phyloP scores from a whole-genome alignment of 2,797 vertebrate genomes.

The Arctocebus calabarensis region DNA sequence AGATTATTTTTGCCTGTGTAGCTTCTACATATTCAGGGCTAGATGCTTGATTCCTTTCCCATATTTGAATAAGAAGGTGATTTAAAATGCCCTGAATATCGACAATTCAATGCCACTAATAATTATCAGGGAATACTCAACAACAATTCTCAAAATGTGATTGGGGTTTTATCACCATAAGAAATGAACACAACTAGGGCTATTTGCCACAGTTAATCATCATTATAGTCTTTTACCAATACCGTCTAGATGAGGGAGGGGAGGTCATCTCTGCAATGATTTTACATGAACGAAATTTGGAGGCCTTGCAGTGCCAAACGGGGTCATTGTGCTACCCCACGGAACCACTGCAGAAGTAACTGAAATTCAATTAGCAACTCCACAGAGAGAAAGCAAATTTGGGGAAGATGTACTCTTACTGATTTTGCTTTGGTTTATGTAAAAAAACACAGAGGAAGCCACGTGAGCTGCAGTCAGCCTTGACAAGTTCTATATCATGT shows the following conservation, averaged over 20 bases:
- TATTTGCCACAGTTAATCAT: background rate
- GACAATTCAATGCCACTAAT: background rate
- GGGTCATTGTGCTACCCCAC: background rate
- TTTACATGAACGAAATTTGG: background rate
- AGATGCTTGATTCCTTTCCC: slow-evolving; percentile 27
- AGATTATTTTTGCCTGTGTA: background rate
- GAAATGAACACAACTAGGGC: slow-evolving; percentile 29
- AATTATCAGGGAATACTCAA: slow-evolving; percentile 33
- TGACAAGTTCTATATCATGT: background rate
- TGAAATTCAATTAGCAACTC: background rate
- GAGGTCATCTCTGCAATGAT: background rate
- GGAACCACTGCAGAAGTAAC: background rate
- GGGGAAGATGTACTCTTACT: background rate
- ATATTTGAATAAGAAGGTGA: background rate
- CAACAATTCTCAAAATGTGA: slow-evolving; percentile 48
- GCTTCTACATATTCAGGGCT: background rate
- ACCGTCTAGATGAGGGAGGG: background rate
- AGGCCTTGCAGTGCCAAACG: slow-evolving; percentile 1
- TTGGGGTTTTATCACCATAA: slow-evolving; percentile 48
- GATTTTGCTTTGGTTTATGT: background rate
- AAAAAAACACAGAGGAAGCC: background rate
- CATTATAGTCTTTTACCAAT: slow-evolving; percentile 23
- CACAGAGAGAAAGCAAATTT: background rate
- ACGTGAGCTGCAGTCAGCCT: background rate
- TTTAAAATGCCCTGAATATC: background rate